Conservation (phyloP, 2,113 vertebrate genomes). For the Polypterus senegalus region DNA sequence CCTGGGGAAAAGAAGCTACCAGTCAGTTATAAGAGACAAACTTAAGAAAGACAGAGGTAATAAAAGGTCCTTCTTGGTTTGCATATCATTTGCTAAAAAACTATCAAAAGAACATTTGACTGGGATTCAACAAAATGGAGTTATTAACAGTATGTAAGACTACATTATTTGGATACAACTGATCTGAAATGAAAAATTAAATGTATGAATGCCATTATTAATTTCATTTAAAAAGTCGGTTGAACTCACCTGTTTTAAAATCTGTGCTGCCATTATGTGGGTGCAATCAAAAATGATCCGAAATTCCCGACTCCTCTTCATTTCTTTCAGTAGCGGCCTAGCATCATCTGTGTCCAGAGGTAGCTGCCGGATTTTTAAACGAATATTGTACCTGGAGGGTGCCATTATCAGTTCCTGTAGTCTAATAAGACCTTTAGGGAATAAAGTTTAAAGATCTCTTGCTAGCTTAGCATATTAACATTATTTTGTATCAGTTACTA, state of each 20-base stretch:
- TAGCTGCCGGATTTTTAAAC: constrained; percentile 93
- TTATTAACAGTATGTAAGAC: no score
- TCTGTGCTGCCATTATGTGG: constrained; percentile 89
- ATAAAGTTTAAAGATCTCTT: constrained; percentile 18
- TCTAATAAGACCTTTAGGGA: constrained; percentile 73
- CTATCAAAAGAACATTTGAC: no score
- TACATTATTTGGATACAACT: no score
- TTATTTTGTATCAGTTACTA: constrained; percentile 9
- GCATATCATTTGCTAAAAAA: no score
- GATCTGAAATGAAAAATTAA: no score
- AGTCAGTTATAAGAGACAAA: no score
- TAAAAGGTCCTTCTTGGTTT: no score
- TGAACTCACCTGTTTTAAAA: constrained; percentile 78
- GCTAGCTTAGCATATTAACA: constrained; percentile 17
- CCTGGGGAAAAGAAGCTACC: no score
- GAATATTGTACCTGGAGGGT: constrained; percentile 89
- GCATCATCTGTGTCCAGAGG: constrained; percentile 77
- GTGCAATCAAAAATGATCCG: constrained; percentile 97
- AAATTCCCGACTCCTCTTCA: constrained; percentile 91
- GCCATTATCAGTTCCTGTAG: constrained; percentile 97
- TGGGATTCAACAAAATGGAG: no score
- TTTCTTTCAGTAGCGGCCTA: constrained; percentile 88
- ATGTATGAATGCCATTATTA: background rate
- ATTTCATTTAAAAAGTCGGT: background rate
- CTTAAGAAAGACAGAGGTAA: no score